Evolutionary conservation across 2,888 invertebrate genomes (phyloP).

Genomic region (Phyllotreta cruciferae): DNA sequence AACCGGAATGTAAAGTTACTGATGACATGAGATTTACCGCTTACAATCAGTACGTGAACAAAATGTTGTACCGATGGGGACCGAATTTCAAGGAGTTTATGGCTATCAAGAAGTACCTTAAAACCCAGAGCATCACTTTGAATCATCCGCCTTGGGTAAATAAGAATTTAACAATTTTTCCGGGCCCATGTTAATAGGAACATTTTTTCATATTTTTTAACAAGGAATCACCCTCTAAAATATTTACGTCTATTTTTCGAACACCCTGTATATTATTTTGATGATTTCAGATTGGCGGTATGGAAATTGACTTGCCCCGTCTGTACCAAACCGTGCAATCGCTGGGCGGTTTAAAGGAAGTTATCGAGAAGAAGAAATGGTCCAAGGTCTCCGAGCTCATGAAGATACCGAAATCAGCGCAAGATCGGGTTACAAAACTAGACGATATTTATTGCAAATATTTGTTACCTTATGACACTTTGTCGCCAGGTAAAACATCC

Average conservation of each 20-base stretch:
- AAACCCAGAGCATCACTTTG: constrained; percentile 77
- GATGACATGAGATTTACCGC: constrained; percentile 88
- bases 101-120: constrained; percentile 82
- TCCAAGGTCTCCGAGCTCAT: constrained; percentile 86
- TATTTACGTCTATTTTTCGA: too few relatives aligned
- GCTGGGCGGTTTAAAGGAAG: constrained; percentile 84
- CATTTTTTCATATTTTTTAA: too few relatives aligned
- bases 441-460: constrained; percentile 92
- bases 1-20: constrained; percentile 78
- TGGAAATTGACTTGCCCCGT: constrained; percentile 88
- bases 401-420: constrained; percentile 80
- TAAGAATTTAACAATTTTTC: constrained; percentile 40
- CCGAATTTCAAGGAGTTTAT: constrained; percentile 84
- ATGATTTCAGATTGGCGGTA: constrained; percentile 76
- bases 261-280: too few relatives aligned
- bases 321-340: constrained; percentile 85
- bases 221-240: too few relatives aligned
- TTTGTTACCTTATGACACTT: constrained; percentile 85
- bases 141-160: constrained; percentile 80
- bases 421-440: constrained; percentile 80
- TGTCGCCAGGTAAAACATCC: constrained; percentile 68
- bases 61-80: constrained; percentile 88
- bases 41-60: constrained; percentile 89
- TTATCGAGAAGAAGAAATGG: constrained; percentile 90
- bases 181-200: not conserved